Evolutionary conservation across 2,113 vertebrate species (phyloP).

Genomic region (Noturus placidus): DNA sequence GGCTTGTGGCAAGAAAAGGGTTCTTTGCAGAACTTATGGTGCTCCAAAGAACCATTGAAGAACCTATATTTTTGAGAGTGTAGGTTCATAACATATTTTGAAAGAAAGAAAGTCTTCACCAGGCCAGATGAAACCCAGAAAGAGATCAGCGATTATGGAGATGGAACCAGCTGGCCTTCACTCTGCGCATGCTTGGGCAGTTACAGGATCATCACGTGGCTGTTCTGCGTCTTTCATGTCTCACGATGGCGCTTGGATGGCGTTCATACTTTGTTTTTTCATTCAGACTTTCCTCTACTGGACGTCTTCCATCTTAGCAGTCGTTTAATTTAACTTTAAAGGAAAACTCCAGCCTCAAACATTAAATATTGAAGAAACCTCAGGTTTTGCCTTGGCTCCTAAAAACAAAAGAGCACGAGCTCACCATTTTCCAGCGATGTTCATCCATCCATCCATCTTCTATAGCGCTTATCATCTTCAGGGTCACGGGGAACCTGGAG

Average conservation of each 20-base stretch:
- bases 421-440: not conserved
- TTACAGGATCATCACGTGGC: not conserved
- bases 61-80: too few relatives aligned
- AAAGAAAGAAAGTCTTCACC: not conserved
- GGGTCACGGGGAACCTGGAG: too few relatives aligned
- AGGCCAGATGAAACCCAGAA: slow-evolving; percentile 17
- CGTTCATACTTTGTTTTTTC: too few relatives aligned
- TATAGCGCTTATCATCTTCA: too few relatives aligned
- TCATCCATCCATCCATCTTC: too few relatives aligned
- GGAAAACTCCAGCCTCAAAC: not conserved
- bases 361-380: not conserved
- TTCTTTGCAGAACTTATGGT: too few relatives aligned
- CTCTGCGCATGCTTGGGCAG: not conserved
- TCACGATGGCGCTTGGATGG: not conserved
- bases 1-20: too few relatives aligned
- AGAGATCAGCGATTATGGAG: not conserved
- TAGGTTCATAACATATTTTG: too few relatives aligned
- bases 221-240: not conserved
- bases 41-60: too few relatives aligned
- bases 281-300: not conserved
- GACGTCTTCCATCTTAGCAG: not conserved
- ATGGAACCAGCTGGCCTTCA: slow-evolving; percentile 15
- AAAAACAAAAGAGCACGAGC: not conserved
- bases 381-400: not conserved
- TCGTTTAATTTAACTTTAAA: not conserved